Conservation (phyloP, 1,140 invertebrate species). For the Heliconius hewitsoni region DNA sequence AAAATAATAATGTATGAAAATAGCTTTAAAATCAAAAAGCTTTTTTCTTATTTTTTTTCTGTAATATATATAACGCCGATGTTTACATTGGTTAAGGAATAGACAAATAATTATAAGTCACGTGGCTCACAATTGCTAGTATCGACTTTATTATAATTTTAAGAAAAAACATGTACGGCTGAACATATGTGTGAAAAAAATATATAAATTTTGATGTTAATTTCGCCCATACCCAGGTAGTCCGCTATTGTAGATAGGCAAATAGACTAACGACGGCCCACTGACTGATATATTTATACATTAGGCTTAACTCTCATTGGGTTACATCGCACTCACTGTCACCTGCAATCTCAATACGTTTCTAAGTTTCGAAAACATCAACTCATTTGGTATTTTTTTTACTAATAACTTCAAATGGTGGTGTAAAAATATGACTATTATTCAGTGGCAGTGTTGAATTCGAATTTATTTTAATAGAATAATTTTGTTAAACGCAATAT, state of each 20-base stretch:
- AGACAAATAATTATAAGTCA: background rate
- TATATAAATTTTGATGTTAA: background rate
- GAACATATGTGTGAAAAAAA: no score
- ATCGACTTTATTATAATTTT: background rate
- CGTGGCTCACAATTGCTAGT: background rate
- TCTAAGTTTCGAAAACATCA: background rate
- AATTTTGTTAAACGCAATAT: conserved; percentile 24
- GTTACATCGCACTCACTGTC: conserved; percentile 27
- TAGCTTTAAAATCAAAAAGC: no score
- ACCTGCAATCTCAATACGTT: conserved; percentile 17
- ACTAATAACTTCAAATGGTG: background rate
- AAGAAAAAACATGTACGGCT: background rate
- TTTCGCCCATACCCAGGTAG: conserved; percentile 28
- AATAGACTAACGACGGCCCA: conserved; percentile 42
- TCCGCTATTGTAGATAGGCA: conserved; percentile 37
- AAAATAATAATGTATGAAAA: no score
- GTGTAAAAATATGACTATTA: background rate
- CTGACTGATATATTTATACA: conserved; percentile 53
- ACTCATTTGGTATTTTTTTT: background rate
- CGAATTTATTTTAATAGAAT: conserved; percentile 34
- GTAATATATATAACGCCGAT: background rate
- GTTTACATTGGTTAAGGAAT: background rate
- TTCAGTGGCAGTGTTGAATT: conserved; percentile 31
- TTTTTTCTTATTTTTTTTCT: background rate
- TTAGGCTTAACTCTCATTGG: conserved; percentile 42